Percentiles rank a stretch among this genome's conserved stretches.
Conservation (phyloP, 2,113 vertebrate genomes). For the Phainopepla nitens region DNA sequence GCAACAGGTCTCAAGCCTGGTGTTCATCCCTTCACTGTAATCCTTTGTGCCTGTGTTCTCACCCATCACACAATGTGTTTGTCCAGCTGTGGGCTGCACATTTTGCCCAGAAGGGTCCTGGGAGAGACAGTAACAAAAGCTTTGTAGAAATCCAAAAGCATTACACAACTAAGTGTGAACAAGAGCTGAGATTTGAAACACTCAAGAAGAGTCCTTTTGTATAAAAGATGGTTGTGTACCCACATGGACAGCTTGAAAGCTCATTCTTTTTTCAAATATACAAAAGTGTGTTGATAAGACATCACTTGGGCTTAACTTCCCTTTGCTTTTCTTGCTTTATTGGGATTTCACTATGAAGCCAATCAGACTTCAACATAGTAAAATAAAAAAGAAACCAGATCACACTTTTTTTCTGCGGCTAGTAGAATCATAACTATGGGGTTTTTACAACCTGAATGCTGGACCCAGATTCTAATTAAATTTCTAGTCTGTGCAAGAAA, state of each 20-base stretch:
- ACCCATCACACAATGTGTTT: accelerated
- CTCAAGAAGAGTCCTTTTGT: background rate
- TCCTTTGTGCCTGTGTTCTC: background rate
- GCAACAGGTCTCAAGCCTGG: background rate
- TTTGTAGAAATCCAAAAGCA: background rate
- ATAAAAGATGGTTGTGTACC: background rate
- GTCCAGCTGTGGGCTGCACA: background rate
- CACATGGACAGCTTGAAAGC: background rate
- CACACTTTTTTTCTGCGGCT: background rate
- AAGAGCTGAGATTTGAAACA: background rate
- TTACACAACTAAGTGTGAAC: background rate
- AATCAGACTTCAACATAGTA: background rate
- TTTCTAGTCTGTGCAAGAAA: background rate
- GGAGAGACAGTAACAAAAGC: background rate
- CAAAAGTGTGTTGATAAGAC: background rate
- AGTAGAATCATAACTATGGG: background rate
- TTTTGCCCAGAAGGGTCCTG: background rate
- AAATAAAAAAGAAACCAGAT: background rate
- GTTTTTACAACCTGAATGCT: background rate
- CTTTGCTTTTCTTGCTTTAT: background rate
- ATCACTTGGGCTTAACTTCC: background rate
- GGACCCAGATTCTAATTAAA: background rate
- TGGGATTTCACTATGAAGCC: background rate
- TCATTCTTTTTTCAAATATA: background rate
- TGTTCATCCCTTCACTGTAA: background rate